Base-by-base conservation (phyloP, 2,888 invertebrate genomes). In the Argyra leucocephala region DNA sequence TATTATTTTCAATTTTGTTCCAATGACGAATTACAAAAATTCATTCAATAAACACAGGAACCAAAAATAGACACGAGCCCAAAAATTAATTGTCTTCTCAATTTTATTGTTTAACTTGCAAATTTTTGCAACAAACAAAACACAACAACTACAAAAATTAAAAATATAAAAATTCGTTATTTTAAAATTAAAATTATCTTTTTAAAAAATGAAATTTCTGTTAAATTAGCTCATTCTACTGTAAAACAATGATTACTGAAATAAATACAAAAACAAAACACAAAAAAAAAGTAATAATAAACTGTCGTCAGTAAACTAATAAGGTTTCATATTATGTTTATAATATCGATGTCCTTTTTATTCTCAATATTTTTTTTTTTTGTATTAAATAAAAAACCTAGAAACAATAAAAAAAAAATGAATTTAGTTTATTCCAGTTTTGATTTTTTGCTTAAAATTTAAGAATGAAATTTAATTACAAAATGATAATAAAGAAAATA, bases 161-260 rank as follows among this genome's bases (percentile, higher is more conserved):
- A n/a, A n/a, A n/a, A n/a, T n/a, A n/a, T n/a, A n/a, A n/a, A n/a
- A n/a, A n/a, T n/a, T n/a, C n/a, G n/a, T n/a, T n/a, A n/a, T n/a
- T n/a, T n/a, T n/a, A n/a, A n/a, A n/a, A n/a, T n/a, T n/a, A n/a
- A n/a, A n/a, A n/a, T n/a, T n/a, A n/a, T n/a, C n/a, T n/a, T n/a
- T n/a, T n/a, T n/a, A n/a, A n/a, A n/a, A 31, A 31, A 31, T 12
- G 18, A 59, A 59, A 59, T 18, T 23, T 59, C 59, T n/a, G 59
- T 59, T 59, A 59, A 59, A 59, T 59, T 23, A 22, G 59, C 15
- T 22, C 59, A 59, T 59, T 59, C 59, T 59, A 59, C 59, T 59
- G 59, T 59, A 59, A 59, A 59, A 59, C 10, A 59, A 59, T 12
- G n/a, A 23, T 15, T 23, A 48, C 48, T 48, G 12, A 48, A 48